Evolutionary conservation across 2,797 vertebrate species (phyloP).

Genomic region (Cynopterus sphinx): DNA sequence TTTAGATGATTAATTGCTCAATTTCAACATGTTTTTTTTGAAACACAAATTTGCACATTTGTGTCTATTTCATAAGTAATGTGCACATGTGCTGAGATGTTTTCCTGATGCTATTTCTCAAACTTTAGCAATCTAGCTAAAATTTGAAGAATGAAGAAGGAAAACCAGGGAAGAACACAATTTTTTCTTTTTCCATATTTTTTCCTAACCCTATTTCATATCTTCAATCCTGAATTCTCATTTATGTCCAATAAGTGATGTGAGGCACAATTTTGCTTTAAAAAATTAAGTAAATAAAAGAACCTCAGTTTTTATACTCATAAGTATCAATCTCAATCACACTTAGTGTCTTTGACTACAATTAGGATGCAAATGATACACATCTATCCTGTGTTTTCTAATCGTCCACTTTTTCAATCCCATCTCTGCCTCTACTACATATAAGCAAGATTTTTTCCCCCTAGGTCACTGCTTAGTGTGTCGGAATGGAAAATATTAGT

Average conservation of each 20-base stretch:
- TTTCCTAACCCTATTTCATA: not conserved
- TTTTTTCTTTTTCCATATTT: not conserved
- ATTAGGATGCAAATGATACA: not conserved
- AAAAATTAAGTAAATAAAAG: not conserved
- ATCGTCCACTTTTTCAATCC: not conserved
- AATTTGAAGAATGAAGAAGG: not conserved
- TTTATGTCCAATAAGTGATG: not conserved
- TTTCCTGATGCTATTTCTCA: slow-evolving; percentile 7
- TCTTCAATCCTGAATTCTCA: slow-evolving; percentile 6
- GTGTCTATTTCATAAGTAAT: not conserved
- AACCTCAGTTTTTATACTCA: not conserved
- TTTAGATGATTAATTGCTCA: not conserved
- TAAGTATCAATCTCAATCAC: not conserved
- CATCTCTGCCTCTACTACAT: not conserved
- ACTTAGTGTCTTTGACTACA: not conserved
- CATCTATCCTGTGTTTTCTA: not conserved
- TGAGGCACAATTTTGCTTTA: not conserved
- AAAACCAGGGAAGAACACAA: not conserved
- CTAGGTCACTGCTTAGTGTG: not conserved
- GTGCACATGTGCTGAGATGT: not conserved
- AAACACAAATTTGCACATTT: not conserved
- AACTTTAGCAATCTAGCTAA: not conserved
- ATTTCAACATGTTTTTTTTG: not conserved
- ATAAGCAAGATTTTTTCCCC: not conserved
- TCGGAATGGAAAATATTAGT: not conserved